Evolutionary conservation across 2,113 vertebrate genomes (phyloP), one percentile per base, ranked within the genome.

Genomic region (pig (Sus scrofa)): DNA sequence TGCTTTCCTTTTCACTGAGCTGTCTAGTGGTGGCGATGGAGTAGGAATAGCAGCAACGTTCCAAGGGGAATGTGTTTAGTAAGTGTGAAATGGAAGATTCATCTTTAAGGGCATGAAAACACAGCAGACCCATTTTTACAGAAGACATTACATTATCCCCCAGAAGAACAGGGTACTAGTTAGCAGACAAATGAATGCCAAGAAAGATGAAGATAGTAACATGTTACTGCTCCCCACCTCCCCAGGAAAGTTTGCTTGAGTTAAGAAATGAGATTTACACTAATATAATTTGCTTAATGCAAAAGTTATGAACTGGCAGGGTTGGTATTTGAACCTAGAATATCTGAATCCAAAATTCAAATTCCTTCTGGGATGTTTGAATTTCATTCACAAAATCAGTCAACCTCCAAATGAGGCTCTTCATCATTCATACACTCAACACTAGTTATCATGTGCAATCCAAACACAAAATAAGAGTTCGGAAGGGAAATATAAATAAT

Each of bases 281-380:
- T 87, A 58, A 95, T 74, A 94, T 75, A 85, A 60, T 24, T 92
- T 87, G 30, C 19, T 85, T 56, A 62, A 77, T 81, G 6, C 15
- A 96, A 39, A 8, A 84, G 34, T 6, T 92, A 70, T 56, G 14
- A 77, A 78, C 24, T 65, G 50, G 6, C 26, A 68, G 20, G 0
- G 14, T 16, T 92, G 24, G 4, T 85, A 70, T 92, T 54, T 84
- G 15, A 92, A 54, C 37, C 27, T 73, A 86, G 8, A 11, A 70
- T 70, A 67, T 58, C 27, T 70, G n/a, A 87, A 34, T 67, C 14
- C 13, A 22, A 74, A 86, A 79, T 89, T 8, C 24, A 77, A 75
- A 32, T 13, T 62, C 30, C 37, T 93, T 77, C 20, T 85, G 34
- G 94, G 56, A 71, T 14, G 2, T 9, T 68, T 39, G 16, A 44